Percentiles rank a stretch among this genome's conserved stretches.
Evolutionary conservation across 2,113 vertebrate genomes (phyloP).

Genomic region (Mastomys coucha): DNA sequence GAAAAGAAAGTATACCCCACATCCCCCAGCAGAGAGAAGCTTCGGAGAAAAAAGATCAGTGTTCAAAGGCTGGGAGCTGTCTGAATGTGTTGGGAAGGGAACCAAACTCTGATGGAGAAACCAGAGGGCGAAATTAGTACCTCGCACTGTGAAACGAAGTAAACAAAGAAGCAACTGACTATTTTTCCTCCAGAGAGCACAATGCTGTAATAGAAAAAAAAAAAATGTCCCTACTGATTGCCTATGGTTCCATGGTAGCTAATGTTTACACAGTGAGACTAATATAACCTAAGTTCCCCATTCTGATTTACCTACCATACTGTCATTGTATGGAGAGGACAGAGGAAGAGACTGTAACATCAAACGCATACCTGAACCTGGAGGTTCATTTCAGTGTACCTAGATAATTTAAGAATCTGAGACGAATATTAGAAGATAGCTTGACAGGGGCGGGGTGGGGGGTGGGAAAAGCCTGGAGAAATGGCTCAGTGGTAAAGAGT

Average conservation of each 20-base stretch:
- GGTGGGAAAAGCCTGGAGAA: background rate
- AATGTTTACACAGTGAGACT: background rate
- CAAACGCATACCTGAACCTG: background rate
- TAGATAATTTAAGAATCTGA: background rate
- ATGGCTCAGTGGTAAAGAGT: no score
- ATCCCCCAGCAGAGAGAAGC: background rate
- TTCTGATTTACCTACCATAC: background rate
- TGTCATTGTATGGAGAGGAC: background rate
- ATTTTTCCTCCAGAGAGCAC: background rate
- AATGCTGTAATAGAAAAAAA: background rate
- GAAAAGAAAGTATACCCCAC: background rate
- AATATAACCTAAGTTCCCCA: background rate
- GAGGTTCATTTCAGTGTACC: background rate
- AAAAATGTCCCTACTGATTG: accelerated
- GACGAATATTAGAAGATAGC: background rate
- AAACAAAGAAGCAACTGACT: background rate
- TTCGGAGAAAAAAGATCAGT: background rate
- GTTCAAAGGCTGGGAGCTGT: background rate
- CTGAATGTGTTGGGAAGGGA: background rate
- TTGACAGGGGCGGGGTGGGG: background rate
- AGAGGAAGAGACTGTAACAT: background rate
- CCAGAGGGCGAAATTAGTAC: background rate
- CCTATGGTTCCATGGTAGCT: background rate
- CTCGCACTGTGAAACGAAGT: background rate
- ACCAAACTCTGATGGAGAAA: background rate